Evolutionary conservation across 2,888 invertebrate species (phyloP).

Genomic region (Isotomurus palustris): DNA sequence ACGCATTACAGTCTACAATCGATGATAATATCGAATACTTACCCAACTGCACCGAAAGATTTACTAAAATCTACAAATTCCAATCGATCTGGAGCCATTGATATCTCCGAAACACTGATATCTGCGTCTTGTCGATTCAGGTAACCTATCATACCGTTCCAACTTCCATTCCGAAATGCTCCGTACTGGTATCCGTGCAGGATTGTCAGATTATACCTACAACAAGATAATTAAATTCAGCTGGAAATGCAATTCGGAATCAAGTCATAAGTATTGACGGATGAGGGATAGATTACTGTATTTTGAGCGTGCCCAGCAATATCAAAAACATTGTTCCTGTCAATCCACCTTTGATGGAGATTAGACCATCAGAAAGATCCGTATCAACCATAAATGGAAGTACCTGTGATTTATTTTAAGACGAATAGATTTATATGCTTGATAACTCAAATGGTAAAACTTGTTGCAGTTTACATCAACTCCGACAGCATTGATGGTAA

Average conservation of each 20-base stretch:
- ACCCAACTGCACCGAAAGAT: constrained; percentile 14
- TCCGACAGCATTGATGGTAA: constrained; percentile 6
- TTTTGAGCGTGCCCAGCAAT: constrained; percentile 6
- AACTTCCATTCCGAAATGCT: constrained; percentile 21
- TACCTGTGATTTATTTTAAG: no score
- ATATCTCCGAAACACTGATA: constrained; percentile 16
- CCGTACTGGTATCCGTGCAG: constrained; percentile 26
- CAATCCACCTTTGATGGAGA: constrained; percentile 12
- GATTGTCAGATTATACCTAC: constrained; percentile 9
- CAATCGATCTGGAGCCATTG: constrained; percentile 21
- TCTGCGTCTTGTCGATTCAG: constrained; percentile 18
- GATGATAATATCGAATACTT: neutral
- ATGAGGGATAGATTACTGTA: constrained; percentile 14
- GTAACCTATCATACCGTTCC: constrained; percentile 32
- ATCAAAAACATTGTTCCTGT: constrained; percentile 12
- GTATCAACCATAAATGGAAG: constrained; percentile 8
- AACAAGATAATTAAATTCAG: no score
- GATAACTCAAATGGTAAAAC: neutral
- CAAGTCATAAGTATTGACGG: no score
- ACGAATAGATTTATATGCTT: no score
- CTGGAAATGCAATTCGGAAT: no score
- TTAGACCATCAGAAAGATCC: neutral
- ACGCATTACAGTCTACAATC: neutral
- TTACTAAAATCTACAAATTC: constrained; percentile 13
- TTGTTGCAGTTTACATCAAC: constrained; percentile 18